Evolutionary conservation across 1,140 invertebrate species (phyloP).

Genomic region (Antheraea mylitta): DNA sequence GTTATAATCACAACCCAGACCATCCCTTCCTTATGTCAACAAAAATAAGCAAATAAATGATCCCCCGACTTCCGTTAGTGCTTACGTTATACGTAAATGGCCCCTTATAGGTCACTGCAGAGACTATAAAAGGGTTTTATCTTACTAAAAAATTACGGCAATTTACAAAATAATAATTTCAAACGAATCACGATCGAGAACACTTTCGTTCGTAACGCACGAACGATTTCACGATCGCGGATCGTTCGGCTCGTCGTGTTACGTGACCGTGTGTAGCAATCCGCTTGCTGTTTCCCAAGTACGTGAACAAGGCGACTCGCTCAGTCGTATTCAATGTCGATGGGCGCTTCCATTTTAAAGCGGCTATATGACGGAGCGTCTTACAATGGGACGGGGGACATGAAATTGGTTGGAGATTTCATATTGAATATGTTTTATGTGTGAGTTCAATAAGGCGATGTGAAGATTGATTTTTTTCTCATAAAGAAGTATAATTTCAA

Average conservation of each 20-base stretch:
- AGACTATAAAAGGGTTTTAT: no score
- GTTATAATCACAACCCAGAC: no score
- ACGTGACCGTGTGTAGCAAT: constrained; percentile 29
- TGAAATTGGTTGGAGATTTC: constrained; percentile 1
- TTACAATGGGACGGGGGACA: background rate
- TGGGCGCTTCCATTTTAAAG: background rate
- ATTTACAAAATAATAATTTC: background rate
- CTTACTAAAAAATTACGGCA: background rate
- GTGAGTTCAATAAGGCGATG: background rate
- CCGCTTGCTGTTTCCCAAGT: background rate
- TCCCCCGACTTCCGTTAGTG: no score
- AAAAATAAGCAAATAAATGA: no score
- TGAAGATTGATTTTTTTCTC: background rate
- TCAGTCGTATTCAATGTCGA: constrained; percentile 1
- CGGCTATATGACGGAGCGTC: background rate
- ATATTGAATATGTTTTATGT: constrained; percentile 1
- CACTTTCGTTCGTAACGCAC: constrained; percentile 23
- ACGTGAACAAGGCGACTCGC: background rate
- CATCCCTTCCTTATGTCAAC: no score
- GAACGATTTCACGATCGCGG: constrained; percentile 18
- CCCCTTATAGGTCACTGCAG: no score
- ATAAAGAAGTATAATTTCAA: background rate
- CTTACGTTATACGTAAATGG: no score
- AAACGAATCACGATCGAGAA: background rate
- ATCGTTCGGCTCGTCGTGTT: constrained; percentile 17